A percentile compares a stretch with the other conserved stretches of the same genome.
Evolutionary conservation across 2,113 vertebrate genomes (phyloP).

Genomic region (Chlamydotis undulata): DNA sequence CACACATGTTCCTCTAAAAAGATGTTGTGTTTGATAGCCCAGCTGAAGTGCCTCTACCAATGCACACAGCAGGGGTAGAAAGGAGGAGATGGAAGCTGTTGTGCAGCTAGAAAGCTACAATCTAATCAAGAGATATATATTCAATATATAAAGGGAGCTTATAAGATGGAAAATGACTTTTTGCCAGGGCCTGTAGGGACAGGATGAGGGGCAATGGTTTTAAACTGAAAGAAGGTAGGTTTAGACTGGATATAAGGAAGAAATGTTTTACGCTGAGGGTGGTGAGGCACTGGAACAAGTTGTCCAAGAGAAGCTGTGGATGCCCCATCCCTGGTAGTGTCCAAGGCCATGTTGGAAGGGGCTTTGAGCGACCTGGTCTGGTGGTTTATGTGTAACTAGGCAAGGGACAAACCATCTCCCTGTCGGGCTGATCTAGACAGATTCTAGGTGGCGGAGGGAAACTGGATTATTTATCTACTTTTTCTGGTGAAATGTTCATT

Average conservation of each 20-base stretch:
- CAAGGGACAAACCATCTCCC: background rate
- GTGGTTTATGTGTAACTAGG: background rate
- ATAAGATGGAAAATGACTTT: background rate
- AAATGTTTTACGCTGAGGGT: background rate
- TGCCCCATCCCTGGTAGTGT: background rate
- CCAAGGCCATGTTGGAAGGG: background rate
- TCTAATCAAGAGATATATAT: background rate
- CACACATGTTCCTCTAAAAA: background rate
- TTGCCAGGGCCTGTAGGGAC: too few species aligned
- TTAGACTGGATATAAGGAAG: background rate
- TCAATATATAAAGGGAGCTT: background rate
- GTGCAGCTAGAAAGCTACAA: background rate
- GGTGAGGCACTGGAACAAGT: background rate
- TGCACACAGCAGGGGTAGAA: background rate
- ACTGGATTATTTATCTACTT: background rate
- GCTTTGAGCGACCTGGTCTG: background rate
- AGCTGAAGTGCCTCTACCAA: background rate
- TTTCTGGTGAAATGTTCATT: background rate
- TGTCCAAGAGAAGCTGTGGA: background rate
- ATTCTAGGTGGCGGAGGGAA: background rate
- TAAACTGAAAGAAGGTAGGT: background rate
- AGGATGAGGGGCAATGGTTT: background rate
- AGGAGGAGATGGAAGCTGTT: background rate
- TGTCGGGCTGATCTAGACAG: accelerated
- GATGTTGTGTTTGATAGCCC: accelerated